Percentiles rank a stretch among this genome's conserved stretches.
Evolutionary conservation across 1,140 invertebrate genomes (phyloP).

Genomic region (Sitobion miscanthi): DNA sequence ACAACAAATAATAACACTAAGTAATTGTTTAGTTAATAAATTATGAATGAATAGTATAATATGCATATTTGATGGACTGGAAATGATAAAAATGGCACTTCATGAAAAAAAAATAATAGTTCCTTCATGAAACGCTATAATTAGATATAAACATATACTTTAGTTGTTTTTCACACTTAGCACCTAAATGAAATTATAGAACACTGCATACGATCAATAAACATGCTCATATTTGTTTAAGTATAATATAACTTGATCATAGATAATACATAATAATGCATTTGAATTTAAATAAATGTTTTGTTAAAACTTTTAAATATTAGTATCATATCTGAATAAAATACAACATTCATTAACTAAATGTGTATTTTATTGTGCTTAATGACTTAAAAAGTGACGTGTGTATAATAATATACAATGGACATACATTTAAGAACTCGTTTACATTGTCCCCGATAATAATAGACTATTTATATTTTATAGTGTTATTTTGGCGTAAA

Average conservation of each 20-base stretch:
- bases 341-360: background rate
- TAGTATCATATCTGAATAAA: background rate
- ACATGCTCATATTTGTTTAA: background rate
- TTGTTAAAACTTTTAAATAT: background rate
- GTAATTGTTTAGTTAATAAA: background rate
- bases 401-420: background rate
- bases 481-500: background rate
- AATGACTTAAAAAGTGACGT: background rate
- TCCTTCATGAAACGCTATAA: background rate
- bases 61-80: background rate
- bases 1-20: background rate
- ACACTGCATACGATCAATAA: rapidly evolving
- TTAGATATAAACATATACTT: background rate
- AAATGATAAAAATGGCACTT: background rate
- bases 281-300: background rate
- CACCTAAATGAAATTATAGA: background rate
- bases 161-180: background rate
- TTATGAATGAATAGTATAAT: background rate
- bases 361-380: background rate
- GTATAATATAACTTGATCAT: background rate
- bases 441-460: background rate
- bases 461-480: background rate
- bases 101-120: background rate
- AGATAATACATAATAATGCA: background rate
- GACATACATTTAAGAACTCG: background rate